Conservation (phyloP, 2,113 vertebrate genomes). For the Crotalus tigris region DNA sequence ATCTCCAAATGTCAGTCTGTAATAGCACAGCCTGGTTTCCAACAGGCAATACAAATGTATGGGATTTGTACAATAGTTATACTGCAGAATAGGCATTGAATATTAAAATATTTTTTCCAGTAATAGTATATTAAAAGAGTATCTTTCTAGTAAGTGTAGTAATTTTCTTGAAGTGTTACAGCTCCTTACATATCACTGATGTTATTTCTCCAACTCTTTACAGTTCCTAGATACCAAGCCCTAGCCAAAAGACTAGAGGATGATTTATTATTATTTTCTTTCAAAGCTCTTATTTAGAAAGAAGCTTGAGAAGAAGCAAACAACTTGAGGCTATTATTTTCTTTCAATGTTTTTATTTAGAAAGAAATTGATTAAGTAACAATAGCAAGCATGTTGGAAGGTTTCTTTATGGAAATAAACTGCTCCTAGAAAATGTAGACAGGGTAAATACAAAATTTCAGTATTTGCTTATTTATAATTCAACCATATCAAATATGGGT, state of each 20-base stretch:
- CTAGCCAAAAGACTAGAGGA: background rate
- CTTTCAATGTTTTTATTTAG: background rate
- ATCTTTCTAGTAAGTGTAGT: constrained; percentile 57
- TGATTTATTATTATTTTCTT: background rate
- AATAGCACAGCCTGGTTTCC: constrained; percentile 63
- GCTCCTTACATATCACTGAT: constrained; percentile 33
- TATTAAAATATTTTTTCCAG: constrained; percentile 61
- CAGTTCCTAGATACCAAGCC: background rate
- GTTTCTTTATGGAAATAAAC: background rate
- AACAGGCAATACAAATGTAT: constrained; percentile 49
- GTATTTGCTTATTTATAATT: constrained; percentile 11
- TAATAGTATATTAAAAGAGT: constrained; percentile 69
- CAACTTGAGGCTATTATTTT: background rate
- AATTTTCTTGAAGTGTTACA: constrained; percentile 45
- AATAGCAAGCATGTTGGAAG: background rate
- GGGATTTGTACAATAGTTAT: constrained; percentile 47
- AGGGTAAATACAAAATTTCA: background rate
- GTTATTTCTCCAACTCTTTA: background rate
- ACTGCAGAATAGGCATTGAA: constrained; percentile 67
- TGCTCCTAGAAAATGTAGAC: background rate
- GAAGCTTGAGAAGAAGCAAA: background rate
- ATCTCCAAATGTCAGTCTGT: constrained; percentile 41
- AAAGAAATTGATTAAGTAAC: background rate
- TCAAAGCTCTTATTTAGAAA: background rate
- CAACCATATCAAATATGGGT: background rate